Conservation (phyloP, 2,797 vertebrate species). For the Pseudotriccus pelzelni region DNA sequence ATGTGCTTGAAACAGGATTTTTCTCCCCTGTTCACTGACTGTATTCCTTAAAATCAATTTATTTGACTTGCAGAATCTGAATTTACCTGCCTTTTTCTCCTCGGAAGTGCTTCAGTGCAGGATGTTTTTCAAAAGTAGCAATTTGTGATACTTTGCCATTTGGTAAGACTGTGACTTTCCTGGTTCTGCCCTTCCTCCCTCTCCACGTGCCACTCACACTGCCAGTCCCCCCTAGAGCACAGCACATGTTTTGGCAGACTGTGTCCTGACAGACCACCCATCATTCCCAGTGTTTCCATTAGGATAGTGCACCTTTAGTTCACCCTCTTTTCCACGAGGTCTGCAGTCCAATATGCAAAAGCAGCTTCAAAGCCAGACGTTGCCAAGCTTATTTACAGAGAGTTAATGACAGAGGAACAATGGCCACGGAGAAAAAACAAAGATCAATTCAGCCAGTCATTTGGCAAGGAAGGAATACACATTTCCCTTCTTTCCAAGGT, state of each 20-base stretch:
- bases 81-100: neutral
- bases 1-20: neutral
- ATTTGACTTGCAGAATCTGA: neutral
- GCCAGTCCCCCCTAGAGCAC: neutral
- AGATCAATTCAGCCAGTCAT: neutral
- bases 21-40: neutral
- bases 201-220: neutral
- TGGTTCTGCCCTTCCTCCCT: neutral
- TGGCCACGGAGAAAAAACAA: neutral
- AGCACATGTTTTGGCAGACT: neutral
- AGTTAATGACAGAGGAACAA: conserved; percentile 34
- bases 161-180: neutral
- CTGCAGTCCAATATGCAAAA: conserved; percentile 2
- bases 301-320: neutral
- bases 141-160: neutral
- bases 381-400: conserved; percentile 13
- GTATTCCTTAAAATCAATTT: neutral
- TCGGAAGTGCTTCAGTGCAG: neutral
- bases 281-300: neutral
- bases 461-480: neutral
- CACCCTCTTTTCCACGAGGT: neutral
- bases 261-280: neutral
- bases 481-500: neutral
- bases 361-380: neutral
- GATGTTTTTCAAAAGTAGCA: neutral